These are phyloP conservation scores for Archips crataeganus DNA, from an alignment of 2,888 invertebrate species.

Conservation along the genomic window DNA sequence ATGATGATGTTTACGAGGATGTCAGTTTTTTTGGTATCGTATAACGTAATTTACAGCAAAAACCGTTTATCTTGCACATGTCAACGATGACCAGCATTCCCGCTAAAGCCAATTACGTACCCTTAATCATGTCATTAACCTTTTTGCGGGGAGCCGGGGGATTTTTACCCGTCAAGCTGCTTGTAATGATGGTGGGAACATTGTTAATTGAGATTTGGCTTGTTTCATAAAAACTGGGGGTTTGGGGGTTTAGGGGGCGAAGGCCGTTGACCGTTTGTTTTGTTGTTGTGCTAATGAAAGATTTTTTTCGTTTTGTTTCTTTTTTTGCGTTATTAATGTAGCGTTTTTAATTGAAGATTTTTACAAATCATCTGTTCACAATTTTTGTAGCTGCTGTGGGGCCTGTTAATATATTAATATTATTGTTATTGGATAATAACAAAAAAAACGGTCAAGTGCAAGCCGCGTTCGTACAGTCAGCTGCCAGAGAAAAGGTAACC, in stretches of 20 bases:
- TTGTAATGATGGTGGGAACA: slow-evolving; percentile 48
- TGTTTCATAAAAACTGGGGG: slow-evolving; percentile 5
- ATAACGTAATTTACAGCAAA: not conserved
- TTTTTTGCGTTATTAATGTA: not conserved
- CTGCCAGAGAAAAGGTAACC: too few relatives aligned
- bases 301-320: not conserved
- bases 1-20: too few relatives aligned
- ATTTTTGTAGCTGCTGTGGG: too few relatives aligned
- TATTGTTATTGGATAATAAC: too few relatives aligned
- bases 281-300: not conserved
- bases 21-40: too few relatives aligned
- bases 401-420: too few relatives aligned
- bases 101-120: slow-evolving; percentile 62
- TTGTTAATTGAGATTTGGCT: slow-evolving; percentile 32
- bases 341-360: not conserved
- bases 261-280: not conserved
- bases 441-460: too few relatives aligned
- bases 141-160: slow-evolving; percentile 64
- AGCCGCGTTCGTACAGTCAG: too few relatives aligned
- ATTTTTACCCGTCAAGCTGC: slow-evolving; percentile 57
- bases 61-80: slow-evolving; percentile 17
- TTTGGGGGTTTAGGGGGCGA: not conserved
- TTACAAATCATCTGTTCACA: too few relatives aligned
- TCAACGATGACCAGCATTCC: slow-evolving; percentile 24
- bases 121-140: slow-evolving; percentile 69